These are phyloP conservation scores for Tolypeutes matacus DNA, from an alignment of 2,797 vertebrate species.

Conservation along the genomic window DNA sequence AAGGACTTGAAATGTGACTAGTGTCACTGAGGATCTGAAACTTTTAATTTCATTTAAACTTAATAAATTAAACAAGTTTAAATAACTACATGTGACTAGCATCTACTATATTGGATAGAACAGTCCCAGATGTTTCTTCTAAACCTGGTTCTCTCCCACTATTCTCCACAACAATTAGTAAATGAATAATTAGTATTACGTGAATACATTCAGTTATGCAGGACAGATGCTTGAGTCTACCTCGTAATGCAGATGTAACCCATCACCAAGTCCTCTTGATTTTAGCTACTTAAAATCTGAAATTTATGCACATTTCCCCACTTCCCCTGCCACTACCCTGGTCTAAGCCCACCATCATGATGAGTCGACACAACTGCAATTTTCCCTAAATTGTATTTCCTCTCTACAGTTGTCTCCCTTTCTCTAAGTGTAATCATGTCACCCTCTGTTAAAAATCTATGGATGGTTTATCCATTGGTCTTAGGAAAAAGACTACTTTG, in stretches of 20 bases:
- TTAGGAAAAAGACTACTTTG: neutral
- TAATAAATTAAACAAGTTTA: neutral
- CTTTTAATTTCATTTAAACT: conserved; percentile 13
- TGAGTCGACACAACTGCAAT: neutral
- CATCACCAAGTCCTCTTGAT: neutral
- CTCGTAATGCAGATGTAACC: neutral
- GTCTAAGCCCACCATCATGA: no score
- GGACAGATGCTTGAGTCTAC: neutral
- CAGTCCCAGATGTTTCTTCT: neutral
- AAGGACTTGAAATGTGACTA: neutral
- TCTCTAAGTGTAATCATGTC: neutral
- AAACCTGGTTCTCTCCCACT: neutral
- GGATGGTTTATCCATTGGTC: neutral
- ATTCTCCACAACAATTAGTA: neutral
- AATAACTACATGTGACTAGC: neutral
- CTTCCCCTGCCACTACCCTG: neutral
- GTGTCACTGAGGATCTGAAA: neutral
- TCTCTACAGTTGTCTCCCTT: neutral
- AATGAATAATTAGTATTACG: neutral
- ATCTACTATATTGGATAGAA: neutral
- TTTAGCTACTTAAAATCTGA: neutral
- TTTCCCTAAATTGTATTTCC: neutral
- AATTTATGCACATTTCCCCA: neutral
- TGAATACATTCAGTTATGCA: neutral
- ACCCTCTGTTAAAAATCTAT: neutral